phyloP scores from a whole-genome alignment of 2,888 invertebrate species.

The Microplitis deprimator region DNA sequence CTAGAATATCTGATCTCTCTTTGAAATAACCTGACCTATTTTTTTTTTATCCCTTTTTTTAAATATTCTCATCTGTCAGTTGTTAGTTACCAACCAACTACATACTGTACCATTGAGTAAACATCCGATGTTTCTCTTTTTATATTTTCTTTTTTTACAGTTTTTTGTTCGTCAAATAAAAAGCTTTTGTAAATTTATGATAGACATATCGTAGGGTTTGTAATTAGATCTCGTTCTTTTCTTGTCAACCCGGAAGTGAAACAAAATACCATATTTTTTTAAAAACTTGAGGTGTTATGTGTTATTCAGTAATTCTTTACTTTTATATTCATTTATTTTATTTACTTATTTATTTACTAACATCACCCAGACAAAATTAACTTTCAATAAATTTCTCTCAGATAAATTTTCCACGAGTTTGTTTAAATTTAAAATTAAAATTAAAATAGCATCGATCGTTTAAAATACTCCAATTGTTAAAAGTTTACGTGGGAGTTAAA shows the following conservation, averaged over 20 bases:
- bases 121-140: slow-evolving; percentile 12
- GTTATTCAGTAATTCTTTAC: neutral
- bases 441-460: neutral
- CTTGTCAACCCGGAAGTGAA: slow-evolving; percentile 47
- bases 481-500: neutral
- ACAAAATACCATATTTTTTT: slow-evolving; percentile 47
- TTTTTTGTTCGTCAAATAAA: no score
- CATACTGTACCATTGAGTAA: slow-evolving; percentile 12
- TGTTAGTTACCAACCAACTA: neutral
- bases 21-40: slow-evolving; percentile 22
- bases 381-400: no score
- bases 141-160: neutral
- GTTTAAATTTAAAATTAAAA: neutral
- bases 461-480: neutral
- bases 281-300: slow-evolving; percentile 16
- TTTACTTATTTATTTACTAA: no score
- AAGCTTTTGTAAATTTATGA: slow-evolving; percentile 24
- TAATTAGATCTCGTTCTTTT: slow-evolving; percentile 40
- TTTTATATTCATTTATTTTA: slow-evolving; percentile 1
- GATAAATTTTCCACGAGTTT: no score
- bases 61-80: neutral
- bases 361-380: no score
- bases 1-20: slow-evolving; percentile 3
- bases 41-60: slow-evolving; percentile 12
- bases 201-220: slow-evolving; percentile 24